Conservation (phyloP, 2,113 vertebrate genomes). For the Melanerpes aurifrons region DNA sequence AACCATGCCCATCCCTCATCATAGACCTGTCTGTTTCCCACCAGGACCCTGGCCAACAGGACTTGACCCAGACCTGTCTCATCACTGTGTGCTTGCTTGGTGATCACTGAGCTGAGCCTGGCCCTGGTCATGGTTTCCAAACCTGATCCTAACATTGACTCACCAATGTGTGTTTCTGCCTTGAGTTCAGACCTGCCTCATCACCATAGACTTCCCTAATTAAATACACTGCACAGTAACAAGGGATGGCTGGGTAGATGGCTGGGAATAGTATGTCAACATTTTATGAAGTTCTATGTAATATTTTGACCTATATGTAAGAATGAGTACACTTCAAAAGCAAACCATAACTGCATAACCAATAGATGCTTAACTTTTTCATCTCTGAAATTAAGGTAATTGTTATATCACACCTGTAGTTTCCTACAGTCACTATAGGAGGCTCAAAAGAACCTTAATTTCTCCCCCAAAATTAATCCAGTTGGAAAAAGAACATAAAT, state of each 20-base stretch:
- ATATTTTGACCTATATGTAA: neutral
- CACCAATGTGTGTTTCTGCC: neutral
- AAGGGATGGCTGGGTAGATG: neutral
- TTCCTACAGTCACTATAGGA: neutral
- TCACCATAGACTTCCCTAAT: neutral
- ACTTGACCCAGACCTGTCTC: neutral
- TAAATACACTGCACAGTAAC: neutral
- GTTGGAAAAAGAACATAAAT: conserved; percentile 15
- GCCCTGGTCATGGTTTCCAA: neutral
- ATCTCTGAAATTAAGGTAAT: neutral
- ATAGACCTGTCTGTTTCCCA: neutral
- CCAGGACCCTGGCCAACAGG: neutral
- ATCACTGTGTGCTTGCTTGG: neutral
- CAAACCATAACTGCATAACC: neutral
- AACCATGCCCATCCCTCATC: neutral
- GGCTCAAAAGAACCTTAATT: neutral
- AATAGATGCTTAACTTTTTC: neutral
- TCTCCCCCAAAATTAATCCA: neutral
- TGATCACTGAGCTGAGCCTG: neutral
- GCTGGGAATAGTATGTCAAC: neutral
- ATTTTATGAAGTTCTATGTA: neutral
- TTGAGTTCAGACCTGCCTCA: neutral
- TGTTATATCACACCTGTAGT: neutral
- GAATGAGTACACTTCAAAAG: neutral
- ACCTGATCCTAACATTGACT: neutral